Percentiles rank a stretch among this genome's conserved stretches.
Evolutionary conservation across 2,113 vertebrate species (phyloP).

Genomic region (Hydrochoerus hydrochaeris): DNA sequence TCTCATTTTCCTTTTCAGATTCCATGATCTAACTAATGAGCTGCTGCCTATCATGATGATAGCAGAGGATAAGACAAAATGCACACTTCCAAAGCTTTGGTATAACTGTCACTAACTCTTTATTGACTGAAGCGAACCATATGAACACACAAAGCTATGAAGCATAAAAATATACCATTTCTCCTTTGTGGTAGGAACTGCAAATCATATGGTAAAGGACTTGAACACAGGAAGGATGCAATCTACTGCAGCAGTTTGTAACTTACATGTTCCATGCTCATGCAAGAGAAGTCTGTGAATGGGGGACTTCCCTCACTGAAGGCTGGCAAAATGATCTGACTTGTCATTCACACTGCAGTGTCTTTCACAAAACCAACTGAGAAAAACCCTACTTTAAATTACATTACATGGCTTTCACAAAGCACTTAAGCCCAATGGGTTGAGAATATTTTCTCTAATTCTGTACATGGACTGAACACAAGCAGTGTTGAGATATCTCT

Average conservation of each 20-base stretch:
- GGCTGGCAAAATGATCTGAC: not conserved
- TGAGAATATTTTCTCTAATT: not conserved
- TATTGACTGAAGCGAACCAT: not conserved
- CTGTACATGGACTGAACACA: not conserved
- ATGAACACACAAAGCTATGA: not conserved
- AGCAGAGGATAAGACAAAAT: not conserved
- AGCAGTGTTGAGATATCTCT: not conserved
- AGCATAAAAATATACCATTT: not conserved
- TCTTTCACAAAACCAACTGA: not conserved
- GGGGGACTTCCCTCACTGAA: not conserved
- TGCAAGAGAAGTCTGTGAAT: not conserved
- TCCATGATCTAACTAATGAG: not conserved
- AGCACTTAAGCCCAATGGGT: not conserved
- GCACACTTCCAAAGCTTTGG: not conserved
- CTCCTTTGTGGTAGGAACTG: not conserved
- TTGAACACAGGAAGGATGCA: not conserved
- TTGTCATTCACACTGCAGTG: not conserved
- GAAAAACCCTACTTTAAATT: not conserved
- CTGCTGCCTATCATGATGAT: not conserved
- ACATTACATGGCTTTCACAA: not conserved
- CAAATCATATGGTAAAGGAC: not conserved
- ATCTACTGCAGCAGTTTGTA: not conserved
- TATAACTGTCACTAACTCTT: not conserved
- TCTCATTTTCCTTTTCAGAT: not conserved
- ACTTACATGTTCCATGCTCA: not conserved